Conservation (phyloP, 2,113 vertebrate genomes). For the Pipra filicauda region DNA sequence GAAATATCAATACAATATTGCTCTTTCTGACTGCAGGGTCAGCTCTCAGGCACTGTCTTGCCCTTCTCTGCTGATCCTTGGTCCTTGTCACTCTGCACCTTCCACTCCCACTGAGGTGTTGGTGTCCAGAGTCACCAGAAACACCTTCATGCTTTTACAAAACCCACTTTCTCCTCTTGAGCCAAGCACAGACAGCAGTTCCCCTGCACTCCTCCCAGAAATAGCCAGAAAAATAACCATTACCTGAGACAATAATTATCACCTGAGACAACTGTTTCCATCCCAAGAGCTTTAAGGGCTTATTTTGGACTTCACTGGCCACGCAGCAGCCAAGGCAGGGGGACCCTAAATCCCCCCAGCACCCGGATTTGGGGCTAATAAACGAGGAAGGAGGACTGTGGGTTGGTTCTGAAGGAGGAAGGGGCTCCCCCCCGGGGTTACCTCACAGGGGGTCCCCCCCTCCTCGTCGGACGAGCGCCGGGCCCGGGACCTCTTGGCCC, state of each 20-base stretch:
- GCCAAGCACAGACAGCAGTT: not conserved
- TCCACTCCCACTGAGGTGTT: not conserved
- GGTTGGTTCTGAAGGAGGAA: not conserved
- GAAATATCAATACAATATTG: not conserved
- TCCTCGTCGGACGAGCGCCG: slow-evolving; percentile 76
- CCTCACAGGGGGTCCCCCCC: slow-evolving; percentile 51
- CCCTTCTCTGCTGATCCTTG: not conserved
- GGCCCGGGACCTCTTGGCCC: slow-evolving; percentile 50
- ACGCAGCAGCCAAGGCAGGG: rapidly evolving
- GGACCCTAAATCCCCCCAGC: not conserved
- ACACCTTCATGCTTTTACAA: not conserved
- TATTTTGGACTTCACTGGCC: not conserved
- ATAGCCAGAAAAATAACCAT: not conserved
- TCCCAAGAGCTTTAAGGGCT: not conserved
- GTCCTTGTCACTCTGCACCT: not conserved
- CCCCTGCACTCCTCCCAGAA: not conserved
- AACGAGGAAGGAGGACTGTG: not conserved
- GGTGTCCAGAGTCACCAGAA: not conserved
- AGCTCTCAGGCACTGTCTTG: not conserved
- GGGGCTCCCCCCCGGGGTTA: not conserved
- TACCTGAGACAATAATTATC: too few species aligned
- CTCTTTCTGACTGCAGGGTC: not conserved
- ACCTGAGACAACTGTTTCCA: not conserved
- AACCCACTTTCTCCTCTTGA: not conserved
- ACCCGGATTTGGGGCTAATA: not conserved